Evolutionary conservation across 2,888 invertebrate species (phyloP), one percentile per base, ranked within the genome.

Genomic region (Cephonodes hylas): DNA sequence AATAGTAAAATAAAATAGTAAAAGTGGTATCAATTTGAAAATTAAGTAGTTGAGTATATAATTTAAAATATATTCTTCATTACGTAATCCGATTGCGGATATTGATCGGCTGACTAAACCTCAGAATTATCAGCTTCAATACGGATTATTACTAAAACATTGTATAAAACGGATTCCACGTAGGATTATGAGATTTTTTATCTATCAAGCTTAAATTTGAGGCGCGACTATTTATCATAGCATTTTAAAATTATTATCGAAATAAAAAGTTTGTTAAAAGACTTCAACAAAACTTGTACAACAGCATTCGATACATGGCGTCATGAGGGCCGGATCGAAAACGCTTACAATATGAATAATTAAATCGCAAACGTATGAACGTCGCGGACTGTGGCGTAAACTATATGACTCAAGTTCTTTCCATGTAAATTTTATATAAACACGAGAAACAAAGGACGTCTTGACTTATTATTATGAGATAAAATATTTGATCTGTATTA

Each of bases 311-410:
- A n/a, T n/a, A n/a, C 45, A 45, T 23, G 18, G 10, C 27, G 18
- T 18, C 31, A 38, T n/a, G 38, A 10, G 18, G 18, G 3, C 18
- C 18, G 10, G 53, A 38, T 53, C 18, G 27, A 13, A 53, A 10
- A 53, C 27, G 31, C 8, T 53, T 27, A 18, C 53, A 10, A 27
- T 46, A 46, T 53, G 53, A 53, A 53, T 53, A 53, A 53, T 53
- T 53, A 8, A 53, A 31, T 48, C 15, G 2, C 27, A 31, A 15
- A 31, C 7, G 31, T 8, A 48, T n/a, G 6, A 15, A 48, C 27
- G 2, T n/a, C 6, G 15, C 15, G 25, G 23, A 18, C 15, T n/a
- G 15, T 5, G 20, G 10, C 20, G 2, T 44, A 44, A 44, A 44
- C 3, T 7, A 13, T 5, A 38, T 38, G 38, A 38, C 38, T 38